These are phyloP conservation scores for Anolis sagrei DNA, from an alignment of 2,113 vertebrate species.

Conservation along the genomic window DNA sequence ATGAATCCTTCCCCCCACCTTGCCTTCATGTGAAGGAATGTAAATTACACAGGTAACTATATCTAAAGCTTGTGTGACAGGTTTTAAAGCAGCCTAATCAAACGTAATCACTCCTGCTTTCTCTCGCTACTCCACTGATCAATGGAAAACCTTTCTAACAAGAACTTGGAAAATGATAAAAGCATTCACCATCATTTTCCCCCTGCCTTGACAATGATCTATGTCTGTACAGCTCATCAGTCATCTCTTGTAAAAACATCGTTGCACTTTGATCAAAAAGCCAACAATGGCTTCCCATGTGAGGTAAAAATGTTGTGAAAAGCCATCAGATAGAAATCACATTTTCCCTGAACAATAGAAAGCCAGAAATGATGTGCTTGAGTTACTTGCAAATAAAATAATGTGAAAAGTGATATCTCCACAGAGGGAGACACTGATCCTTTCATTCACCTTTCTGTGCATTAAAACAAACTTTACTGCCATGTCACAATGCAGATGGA, in stretches of 20 bases:
- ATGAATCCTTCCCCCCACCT: slow-evolving; percentile 18
- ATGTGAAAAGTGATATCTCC: slow-evolving; percentile 73
- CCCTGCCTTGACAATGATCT: slow-evolving; percentile 70
- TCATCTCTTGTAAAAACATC: slow-evolving; percentile 77
- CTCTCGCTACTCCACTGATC: slow-evolving; percentile 66
- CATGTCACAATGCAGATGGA: slow-evolving; percentile 63
- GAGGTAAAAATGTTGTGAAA: slow-evolving; percentile 71
- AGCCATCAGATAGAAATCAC: slow-evolving; percentile 71
- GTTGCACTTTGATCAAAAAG: slow-evolving; percentile 71
- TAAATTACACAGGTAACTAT: slow-evolving; percentile 48
- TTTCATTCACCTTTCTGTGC: slow-evolving; percentile 66
- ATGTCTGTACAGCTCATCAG: slow-evolving; percentile 73
- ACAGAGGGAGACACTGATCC: slow-evolving; percentile 54
- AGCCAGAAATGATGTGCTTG: slow-evolving; percentile 74
- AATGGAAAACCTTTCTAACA: slow-evolving; percentile 73
- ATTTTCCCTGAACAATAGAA: slow-evolving; percentile 72
- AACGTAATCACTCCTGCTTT: slow-evolving; percentile 66
- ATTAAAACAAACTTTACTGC: slow-evolving; percentile 72
- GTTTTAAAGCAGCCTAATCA: slow-evolving; percentile 66
- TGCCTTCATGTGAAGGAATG: slow-evolving; percentile 33
- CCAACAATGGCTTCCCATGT: slow-evolving; percentile 69
- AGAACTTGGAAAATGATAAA: slow-evolving; percentile 75
- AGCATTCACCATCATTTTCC: slow-evolving; percentile 68
- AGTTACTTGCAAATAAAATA: slow-evolving; percentile 75
- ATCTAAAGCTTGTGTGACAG: slow-evolving; percentile 67